phyloP scores from a whole-genome alignment of 2,797 vertebrate genomes.

The Botia almorhae region DNA sequence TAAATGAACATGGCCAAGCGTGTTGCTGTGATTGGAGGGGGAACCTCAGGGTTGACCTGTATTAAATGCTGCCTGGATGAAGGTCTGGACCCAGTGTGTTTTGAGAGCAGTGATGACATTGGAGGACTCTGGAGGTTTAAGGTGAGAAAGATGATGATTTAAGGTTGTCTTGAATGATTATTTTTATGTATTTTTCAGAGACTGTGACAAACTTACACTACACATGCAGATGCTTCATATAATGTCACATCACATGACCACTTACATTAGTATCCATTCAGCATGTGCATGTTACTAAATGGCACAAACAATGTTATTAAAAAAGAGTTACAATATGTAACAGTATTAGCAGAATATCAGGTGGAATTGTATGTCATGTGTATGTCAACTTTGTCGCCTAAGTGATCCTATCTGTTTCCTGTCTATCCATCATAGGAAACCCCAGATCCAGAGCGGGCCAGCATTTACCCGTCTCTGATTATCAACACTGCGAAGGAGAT shows the following conservation, averaged over 20 bases:
- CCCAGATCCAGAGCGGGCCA: constrained; percentile 82
- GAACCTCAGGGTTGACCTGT: constrained; percentile 79
- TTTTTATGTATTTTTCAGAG: no score
- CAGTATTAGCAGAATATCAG: not conserved
- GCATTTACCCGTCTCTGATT: constrained; percentile 87
- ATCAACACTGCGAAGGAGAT: constrained; percentile 93
- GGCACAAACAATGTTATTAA: no score
- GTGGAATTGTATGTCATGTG: not conserved
- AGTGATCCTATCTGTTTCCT: not conserved
- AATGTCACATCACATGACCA: no score
- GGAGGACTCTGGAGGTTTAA: constrained; percentile 91
- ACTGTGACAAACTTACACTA: no score
- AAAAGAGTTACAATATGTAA: not conserved
- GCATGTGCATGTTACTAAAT: no score
- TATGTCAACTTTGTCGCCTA: no score
- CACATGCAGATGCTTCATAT: no score
- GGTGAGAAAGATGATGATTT: constrained; percentile 66
- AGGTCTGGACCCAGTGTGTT: constrained; percentile 85
- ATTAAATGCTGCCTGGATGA: constrained; percentile 88
- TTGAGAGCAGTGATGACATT: constrained; percentile 85
- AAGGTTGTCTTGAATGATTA: no score
- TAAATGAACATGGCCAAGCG: constrained; percentile 65
- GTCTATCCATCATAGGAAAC: constrained; percentile 75
- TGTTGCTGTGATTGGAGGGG: constrained; percentile 82
- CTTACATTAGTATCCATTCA: no score